phyloP scores from a whole-genome alignment of 2,797 vertebrate species.

The Cetoscarus ocellatus region DNA sequence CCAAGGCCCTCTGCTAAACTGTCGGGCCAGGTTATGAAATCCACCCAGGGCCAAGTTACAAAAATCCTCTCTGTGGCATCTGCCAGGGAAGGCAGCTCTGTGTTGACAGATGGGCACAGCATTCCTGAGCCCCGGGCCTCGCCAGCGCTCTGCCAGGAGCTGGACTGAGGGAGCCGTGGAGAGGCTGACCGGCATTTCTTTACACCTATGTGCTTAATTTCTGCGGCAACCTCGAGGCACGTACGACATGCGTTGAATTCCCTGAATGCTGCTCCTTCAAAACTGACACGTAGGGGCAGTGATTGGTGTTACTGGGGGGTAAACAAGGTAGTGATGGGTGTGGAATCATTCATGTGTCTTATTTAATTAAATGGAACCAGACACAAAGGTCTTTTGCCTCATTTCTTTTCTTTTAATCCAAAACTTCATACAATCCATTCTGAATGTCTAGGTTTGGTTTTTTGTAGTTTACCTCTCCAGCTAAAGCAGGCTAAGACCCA shows the following conservation, averaged over 20 bases:
- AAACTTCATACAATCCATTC: neutral
- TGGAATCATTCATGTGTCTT: conserved; percentile 54
- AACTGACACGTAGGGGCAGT: conserved; percentile 66
- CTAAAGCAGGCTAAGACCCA: conserved; percentile 38
- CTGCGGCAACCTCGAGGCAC: conserved; percentile 83
- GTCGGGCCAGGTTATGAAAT: conserved; percentile 79
- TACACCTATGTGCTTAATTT: conserved; percentile 87
- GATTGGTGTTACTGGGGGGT: conserved; percentile 67
- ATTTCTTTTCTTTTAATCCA: conserved; percentile 1
- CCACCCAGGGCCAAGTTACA: conserved; percentile 82
- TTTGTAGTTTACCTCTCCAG: conserved; percentile 32
- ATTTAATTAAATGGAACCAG: conserved; percentile 47
- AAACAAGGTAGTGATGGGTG: conserved; percentile 62
- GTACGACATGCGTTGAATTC: conserved; percentile 80
- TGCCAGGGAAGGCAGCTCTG: conserved; percentile 81
- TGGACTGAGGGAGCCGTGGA: conserved; percentile 70
- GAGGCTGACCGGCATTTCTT: conserved; percentile 83
- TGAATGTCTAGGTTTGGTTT: conserved; percentile 14
- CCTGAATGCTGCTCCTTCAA: conserved; percentile 74
- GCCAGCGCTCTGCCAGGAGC: conserved; percentile 79
- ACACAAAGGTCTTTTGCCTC: neutral
- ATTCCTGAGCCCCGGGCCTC: conserved; percentile 80
- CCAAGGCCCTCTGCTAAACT: conserved; percentile 40
- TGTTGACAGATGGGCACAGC: conserved; percentile 86
- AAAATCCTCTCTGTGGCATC: conserved; percentile 81